Evolutionary conservation across 2,113 vertebrate species (phyloP), one percentile per base, ranked within the genome.

Genomic region (Morone chrysops): DNA sequence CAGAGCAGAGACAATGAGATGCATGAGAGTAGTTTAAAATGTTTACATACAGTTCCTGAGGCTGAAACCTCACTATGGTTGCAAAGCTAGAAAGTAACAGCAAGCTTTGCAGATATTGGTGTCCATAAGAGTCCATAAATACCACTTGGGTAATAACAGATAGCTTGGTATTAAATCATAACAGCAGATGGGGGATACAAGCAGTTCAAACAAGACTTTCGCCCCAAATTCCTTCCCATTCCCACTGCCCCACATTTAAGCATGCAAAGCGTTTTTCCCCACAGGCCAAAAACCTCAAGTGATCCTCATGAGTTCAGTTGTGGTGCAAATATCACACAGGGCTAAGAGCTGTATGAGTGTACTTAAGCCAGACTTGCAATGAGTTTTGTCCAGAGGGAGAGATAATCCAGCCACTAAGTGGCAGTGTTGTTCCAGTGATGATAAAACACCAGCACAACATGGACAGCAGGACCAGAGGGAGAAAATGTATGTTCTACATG

Each of bases 341-440:
- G 78, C 80, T 75, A 14, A 50, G 70, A 74, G 83, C 82, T 75
- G 68, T 25, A 20, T 74, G 20, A 84, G 59, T 78, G 75, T 13
- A 22, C 72, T 85, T 14, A 38, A 83, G 41, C 62, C 41, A 84
- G 5, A 59, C n/a, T 54, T n/a, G 11, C 45, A 22, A 18, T 45
- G 73, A 17, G 16, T 45, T 67, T 50, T 31, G 67, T 78, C 75
- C 74, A 71, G 85, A 81, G 78, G 82, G 57, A 69, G 75, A 36
- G 56, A 66, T 4, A 13, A 71, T 81, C 16, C 75, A 12, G 80
- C 94, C 94, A 94, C 94, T 88, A 74, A 91, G 93, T 70, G 94
- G 92, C 93, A 92, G 94, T 93, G 90, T 94, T 93, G 92, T 71
- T 84, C 87, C 90, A 92, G 87, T 70, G 76, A 87, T 92, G 61